Base-by-base conservation (phyloP, 2,113 vertebrate genomes). In the Rousettus leschenaultii region DNA sequence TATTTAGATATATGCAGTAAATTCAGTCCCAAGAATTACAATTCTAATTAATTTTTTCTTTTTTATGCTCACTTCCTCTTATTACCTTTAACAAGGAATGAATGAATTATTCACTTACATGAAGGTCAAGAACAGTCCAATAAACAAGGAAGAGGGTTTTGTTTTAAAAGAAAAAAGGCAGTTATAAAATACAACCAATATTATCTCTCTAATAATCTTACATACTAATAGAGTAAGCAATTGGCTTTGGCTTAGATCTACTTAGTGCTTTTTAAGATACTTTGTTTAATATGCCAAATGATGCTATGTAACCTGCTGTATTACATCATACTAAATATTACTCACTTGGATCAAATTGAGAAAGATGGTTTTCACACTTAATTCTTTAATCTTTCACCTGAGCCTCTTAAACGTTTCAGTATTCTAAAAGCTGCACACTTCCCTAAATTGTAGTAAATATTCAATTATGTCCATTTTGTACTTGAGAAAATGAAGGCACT, bases 401-500 rank as follows among this genome's bases (percentile, higher is more conserved):
- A 97, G 86, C 86, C 57, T 96, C 92, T 96, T 94, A 94, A 97
- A 82, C 89, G 93, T 94, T 83, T 66, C 85, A 93, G 68, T 75
- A 43, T 89, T 94, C 91, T 65, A 48, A 94, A 97, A 96, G 94
- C 85, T 79, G n/a, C 78, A 59, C 55, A 91, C 26, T 92, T 94
- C 73, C 83, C 57, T 80, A 95, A 93, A 65, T 96, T 96, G 89
- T 70, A 89, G 95, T 96, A 97, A 97, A 97, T 96, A 97, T 96
- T 98, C 94, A 97, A 95, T 96, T 96, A 98, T 86, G 94, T 71
- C 88, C 83, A 97, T 96, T 96, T 96, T 84, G 85, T 97, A 96
- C 95, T 97, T 89, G 88, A 96, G 96, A 83, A 95, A 97, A 97
- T 93, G 96, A 97, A 95, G 94, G 95, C 87, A 95, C 91, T 97